Evolutionary conservation across 2,888 invertebrate species (phyloP).

Genomic region (Ashinkailepas kermadecensis): DNA sequence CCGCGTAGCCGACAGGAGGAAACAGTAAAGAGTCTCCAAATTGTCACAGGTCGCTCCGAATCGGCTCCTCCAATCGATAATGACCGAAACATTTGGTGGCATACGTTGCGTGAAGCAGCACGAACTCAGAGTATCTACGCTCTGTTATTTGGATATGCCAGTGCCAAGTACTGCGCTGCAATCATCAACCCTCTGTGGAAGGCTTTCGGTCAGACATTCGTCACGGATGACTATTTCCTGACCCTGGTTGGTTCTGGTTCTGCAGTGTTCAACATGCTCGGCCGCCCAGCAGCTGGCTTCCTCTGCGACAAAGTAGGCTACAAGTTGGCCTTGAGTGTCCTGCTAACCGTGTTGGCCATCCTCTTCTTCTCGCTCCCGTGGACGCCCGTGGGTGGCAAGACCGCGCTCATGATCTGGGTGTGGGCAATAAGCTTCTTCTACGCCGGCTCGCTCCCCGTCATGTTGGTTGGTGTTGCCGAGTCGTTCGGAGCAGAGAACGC

Average conservation of each 20-base stretch:
- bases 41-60: neutral
- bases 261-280: slow-evolving; percentile 45
- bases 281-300: slow-evolving; percentile 45
- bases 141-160: neutral
- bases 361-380: neutral
- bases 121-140: neutral
- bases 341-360: neutral
- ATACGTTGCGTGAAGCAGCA: neutral
- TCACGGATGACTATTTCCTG: slow-evolving; percentile 46
- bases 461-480: slow-evolving; percentile 41
- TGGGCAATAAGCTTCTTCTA: slow-evolving; percentile 40
- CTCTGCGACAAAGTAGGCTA: slow-evolving; percentile 32
- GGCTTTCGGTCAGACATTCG: slow-evolving; percentile 44
- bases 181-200: slow-evolving; percentile 38
- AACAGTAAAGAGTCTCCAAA: neutral
- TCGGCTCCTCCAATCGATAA: too few species aligned
- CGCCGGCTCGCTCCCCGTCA: slow-evolving; percentile 40
- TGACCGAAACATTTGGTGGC: neutral
- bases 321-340: neutral
- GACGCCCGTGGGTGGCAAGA: neutral
- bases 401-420: slow-evolving; percentile 39
- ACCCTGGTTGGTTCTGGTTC: slow-evolving; percentile 45
- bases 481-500: slow-evolving; percentile 40
- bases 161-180: neutral
- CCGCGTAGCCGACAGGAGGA: too few species aligned